A percentile compares a stretch with the other conserved stretches of the same genome.
phyloP scores from a whole-genome alignment of 2,797 vertebrate species.

The Phalloptychus januarius region DNA sequence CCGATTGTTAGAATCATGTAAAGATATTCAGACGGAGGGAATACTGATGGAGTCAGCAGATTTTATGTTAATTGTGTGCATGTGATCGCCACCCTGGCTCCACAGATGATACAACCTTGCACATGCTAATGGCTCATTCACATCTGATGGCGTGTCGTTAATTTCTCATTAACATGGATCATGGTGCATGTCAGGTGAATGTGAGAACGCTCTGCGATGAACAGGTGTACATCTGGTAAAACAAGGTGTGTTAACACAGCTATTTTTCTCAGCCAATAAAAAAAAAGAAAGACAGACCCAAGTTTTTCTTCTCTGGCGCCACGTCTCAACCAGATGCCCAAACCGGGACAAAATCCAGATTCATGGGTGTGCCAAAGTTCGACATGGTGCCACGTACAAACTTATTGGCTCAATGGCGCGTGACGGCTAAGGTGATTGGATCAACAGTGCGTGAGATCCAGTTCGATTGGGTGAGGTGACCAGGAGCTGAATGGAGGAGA shows the following conservation, averaged over 20 bases:
- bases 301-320: neutral
- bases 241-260: constrained; percentile 19
- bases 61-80: constrained; percentile 29
- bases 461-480: constrained; percentile 62
- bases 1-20: neutral
- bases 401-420: constrained; percentile 66
- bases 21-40: neutral
- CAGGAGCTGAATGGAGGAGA: constrained; percentile 49
- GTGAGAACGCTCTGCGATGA: constrained; percentile 10
- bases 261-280: constrained; percentile 2
- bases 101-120: constrained; percentile 42
- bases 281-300: neutral
- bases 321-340: neutral
- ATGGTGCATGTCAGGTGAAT: constrained; percentile 36
- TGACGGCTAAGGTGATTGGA: constrained; percentile 65
- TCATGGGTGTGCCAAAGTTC: constrained; percentile 36
- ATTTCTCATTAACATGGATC: constrained; percentile 54
- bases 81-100: constrained; percentile 14
- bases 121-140: constrained; percentile 56
- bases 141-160: constrained; percentile 62
- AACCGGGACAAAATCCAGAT: constrained; percentile 23
- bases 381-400: constrained; percentile 25
- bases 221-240: constrained; percentile 20
- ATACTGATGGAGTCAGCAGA: constrained; percentile 25
- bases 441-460: constrained; percentile 66